Evolutionary conservation across 2,797 vertebrate genomes (phyloP).

Genomic region (Amazonetta brasiliensis): DNA sequence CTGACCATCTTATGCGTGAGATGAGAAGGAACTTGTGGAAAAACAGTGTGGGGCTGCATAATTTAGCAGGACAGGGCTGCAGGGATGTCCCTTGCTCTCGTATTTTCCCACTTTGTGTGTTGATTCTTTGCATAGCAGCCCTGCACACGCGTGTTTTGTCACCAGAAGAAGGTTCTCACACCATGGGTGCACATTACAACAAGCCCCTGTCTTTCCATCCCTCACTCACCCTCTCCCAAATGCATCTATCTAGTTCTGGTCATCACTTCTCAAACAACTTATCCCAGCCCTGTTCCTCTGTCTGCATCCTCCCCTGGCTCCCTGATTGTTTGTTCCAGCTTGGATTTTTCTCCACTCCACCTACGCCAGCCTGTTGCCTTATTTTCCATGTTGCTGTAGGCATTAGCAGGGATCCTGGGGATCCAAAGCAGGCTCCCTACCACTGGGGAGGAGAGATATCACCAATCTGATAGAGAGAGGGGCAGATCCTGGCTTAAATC

Average conservation of each 20-base stretch:
- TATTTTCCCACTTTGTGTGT: neutral
- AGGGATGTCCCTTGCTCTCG: neutral
- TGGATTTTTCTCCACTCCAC: neutral
- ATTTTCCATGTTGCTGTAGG: fast-evolving
- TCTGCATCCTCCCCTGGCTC: neutral
- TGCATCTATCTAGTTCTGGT: neutral
- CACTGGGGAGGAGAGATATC: too few species aligned
- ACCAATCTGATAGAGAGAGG: neutral
- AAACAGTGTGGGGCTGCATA: neutral
- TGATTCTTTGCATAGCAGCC: neutral
- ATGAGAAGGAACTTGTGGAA: neutral
- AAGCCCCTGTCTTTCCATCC: neutral
- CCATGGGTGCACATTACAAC: fast-evolving
- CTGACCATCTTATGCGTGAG: neutral
- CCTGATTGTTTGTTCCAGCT: neutral
- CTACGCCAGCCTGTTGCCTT: neutral
- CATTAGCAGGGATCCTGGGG: neutral
- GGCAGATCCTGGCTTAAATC: neutral
- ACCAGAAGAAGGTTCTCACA: neutral
- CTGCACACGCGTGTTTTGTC: neutral
- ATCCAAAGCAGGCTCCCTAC: neutral
- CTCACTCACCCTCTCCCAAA: neutral
- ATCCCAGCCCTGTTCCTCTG: neutral
- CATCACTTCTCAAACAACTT: neutral
- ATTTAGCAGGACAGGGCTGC: neutral